Evolutionary conservation across 2,113 vertebrate genomes (phyloP), one percentile per base, ranked within the genome.

Genomic region (Fregetta grallaria): DNA sequence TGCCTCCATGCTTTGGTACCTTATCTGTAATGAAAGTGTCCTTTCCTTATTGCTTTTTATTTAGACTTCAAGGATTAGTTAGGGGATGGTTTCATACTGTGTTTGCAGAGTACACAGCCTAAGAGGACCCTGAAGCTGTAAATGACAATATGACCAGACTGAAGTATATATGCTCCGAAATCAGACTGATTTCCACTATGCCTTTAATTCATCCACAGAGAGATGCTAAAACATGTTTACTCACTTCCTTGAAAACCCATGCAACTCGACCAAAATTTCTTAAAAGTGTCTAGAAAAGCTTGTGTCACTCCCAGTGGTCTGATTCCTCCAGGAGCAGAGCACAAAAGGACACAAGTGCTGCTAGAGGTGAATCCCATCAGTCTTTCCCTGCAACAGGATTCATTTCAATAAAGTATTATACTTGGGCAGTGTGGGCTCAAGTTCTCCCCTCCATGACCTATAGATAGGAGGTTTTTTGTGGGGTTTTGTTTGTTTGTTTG

Each of bases 301-400:
- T 40, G 18, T n/a, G 44, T 52, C 53, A 1, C 26, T 65, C 26
- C 6, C 36, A 75, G 8, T 13, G 1, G 13, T 3, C 21, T 7
- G 20, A 18, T 12, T 75, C 38, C 61, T 30, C 26, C 38, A 25
- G 42, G 20, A 70, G 18, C 10, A 73, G 52, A 81, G n/a, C 65
- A 20, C 29, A 15, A 2, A 14, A 80, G 42, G 15, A 42, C 25
- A 15, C 3, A 4, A 22, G 36, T 2, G 0, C 30, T 56, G 36
- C 44, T 23, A 1, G 36, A 55, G 53, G 32, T 3, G 30, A n/a
- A 63, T 13, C 15, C n/a, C 66, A 29, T 0, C 32, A 18, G 42
- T 4, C 21, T 62, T 52, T 25, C 25, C 61, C 44, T 1, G 5
- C 26, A 38, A 26, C 38, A 65, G 44, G 47, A 40, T 42, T 32